Percentiles rank a stretch among this genome's conserved stretches.
Evolutionary conservation across 2,113 vertebrate species (phyloP).

Genomic region (Psittacula cyanocephala): DNA sequence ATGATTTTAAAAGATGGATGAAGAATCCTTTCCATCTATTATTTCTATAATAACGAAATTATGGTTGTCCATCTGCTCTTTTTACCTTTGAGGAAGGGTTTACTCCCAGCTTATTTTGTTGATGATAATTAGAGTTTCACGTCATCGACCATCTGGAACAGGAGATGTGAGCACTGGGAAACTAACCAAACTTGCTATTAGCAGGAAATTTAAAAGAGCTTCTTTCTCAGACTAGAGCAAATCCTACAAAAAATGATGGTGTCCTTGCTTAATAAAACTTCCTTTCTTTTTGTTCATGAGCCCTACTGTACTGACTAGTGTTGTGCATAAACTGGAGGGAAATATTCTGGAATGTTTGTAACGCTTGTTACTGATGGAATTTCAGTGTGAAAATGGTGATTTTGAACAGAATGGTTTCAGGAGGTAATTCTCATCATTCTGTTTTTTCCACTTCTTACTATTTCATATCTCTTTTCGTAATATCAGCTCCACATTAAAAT

Average conservation of each 20-base stretch:
- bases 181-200: slow-evolving; percentile 45
- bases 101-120: slow-evolving; percentile 48
- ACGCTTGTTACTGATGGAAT: slow-evolving; percentile 2
- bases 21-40: slow-evolving; percentile 13
- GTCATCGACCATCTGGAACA: slow-evolving; percentile 59
- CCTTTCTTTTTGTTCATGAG: not conserved
- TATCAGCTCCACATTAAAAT: not conserved
- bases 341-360: not conserved
- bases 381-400: slow-evolving; percentile 6
- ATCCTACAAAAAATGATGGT: not conserved
- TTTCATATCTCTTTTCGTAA: not conserved
- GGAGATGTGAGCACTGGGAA: slow-evolving; percentile 37
- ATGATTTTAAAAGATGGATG: not conserved
- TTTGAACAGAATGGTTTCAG: not conserved
- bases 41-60: slow-evolving; percentile 49
- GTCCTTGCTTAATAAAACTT: not conserved
- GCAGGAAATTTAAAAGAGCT: slow-evolving; percentile 19
- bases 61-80: slow-evolving; percentile 53
- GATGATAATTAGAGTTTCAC: slow-evolving; percentile 53
- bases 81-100: slow-evolving; percentile 60
- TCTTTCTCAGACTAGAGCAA: not conserved
- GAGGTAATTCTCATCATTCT: not conserved
- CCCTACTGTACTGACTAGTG: not conserved
- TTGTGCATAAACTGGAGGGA: not conserved
- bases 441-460: slow-evolving; percentile 13